phyloP scores from a whole-genome alignment of 2,797 vertebrate genomes.

The Phylloscopus collybita region DNA sequence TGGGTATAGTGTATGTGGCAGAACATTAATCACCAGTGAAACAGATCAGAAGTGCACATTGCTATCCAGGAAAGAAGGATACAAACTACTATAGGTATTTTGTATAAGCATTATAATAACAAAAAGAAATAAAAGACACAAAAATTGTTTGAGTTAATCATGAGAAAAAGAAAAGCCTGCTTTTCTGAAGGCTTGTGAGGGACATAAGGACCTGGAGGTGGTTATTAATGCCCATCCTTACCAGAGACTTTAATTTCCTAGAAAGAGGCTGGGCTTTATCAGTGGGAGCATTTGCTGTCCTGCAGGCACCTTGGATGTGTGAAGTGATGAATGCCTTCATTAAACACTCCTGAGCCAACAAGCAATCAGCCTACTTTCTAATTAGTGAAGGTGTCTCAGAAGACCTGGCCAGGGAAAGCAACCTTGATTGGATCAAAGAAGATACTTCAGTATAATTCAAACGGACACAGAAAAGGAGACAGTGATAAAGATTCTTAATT shows the following conservation, averaged over 20 bases:
- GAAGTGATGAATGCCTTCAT: constrained; percentile 45
- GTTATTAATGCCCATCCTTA: neutral
- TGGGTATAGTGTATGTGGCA: neutral
- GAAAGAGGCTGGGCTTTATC: neutral
- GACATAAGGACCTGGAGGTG: neutral
- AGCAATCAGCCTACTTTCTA: constrained; percentile 17
- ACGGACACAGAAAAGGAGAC: neutral
- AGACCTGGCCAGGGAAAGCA: neutral
- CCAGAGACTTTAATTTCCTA: neutral
- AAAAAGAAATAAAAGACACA: neutral
- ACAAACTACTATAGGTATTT: neutral
- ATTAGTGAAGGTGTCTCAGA: constrained; percentile 42
- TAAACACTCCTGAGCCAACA: constrained; percentile 34
- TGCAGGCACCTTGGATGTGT: neutral
- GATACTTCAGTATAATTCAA: neutral
- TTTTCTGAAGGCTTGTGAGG: neutral
- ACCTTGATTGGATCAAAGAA: constrained; percentile 30
- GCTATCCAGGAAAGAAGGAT: neutral
- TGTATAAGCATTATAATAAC: neutral
- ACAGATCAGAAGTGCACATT: neutral
- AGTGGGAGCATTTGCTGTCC: neutral
- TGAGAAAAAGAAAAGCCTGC: neutral
- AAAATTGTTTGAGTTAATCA: neutral
- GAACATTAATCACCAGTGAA: neutral
- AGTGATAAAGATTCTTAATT: constrained; percentile 49